Conservation (phyloP, 2,888 invertebrate species). For the Cephus runcator region DNA sequence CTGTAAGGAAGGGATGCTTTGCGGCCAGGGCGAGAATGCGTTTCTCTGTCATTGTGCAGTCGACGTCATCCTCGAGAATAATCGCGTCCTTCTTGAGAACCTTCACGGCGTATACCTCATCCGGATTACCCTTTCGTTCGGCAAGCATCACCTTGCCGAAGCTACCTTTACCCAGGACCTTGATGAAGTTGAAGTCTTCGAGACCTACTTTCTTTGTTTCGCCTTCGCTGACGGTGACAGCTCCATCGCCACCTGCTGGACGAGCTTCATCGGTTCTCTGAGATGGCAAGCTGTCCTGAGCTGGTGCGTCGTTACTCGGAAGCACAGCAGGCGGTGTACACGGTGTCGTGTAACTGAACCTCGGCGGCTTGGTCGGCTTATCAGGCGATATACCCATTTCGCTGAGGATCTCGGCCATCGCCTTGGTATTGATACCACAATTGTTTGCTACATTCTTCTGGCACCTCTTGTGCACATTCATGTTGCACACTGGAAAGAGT, state of each 20-base stretch:
- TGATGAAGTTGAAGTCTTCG: constrained; percentile 95
- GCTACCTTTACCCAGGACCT: constrained; percentile 98
- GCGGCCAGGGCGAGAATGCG: constrained; percentile 97
- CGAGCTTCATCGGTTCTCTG: not conserved
- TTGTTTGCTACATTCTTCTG: constrained; percentile 99
- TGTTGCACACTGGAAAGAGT: constrained; percentile 79
- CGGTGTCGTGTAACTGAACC: constrained; percentile 48
- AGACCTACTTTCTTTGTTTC: constrained; percentile 73
- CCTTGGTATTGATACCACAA: constrained; percentile 97
- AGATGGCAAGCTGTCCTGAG: not conserved
- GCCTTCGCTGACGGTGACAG: constrained; percentile 32
- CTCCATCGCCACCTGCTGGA: constrained; percentile 27
- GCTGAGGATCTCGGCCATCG: constrained; percentile 93
- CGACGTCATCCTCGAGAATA: constrained; percentile 98
- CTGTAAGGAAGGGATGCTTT: constrained; percentile 97
- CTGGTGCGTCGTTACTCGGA: constrained; percentile 5
- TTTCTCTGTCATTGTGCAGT: constrained; percentile 99
- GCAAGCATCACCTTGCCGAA: constrained; percentile 99
- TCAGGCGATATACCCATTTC: constrained; percentile 92
- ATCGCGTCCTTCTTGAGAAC: constrained; percentile 98
- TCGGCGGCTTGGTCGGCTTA: constrained; percentile 73
- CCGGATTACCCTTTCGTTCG: constrained; percentile 86
- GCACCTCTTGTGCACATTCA: constrained; percentile 99
- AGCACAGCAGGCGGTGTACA: not conserved
- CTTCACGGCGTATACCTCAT: constrained; percentile 90